Conservation (phyloP, 2,797 vertebrate genomes). For the Steatocranus sp. region DNA sequence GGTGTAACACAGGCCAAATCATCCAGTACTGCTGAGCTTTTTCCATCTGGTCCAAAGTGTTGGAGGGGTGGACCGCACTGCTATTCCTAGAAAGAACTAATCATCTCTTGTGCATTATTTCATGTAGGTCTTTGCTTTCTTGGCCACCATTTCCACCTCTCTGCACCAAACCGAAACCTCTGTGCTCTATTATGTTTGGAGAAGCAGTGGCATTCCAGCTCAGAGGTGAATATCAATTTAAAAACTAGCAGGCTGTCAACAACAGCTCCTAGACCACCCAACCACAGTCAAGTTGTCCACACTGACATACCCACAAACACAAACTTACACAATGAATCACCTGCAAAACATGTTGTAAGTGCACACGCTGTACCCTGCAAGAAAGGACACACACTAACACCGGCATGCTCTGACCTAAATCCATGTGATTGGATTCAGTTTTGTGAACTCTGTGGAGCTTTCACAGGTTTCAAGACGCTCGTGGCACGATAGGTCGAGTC, state of each 20-base stretch:
- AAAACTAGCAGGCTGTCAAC: slow-evolving; percentile 18
- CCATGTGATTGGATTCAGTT: slow-evolving; percentile 8
- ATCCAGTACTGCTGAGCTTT: neutral
- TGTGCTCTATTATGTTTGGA: neutral
- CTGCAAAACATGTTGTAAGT: slow-evolving; percentile 1
- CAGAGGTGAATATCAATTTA: slow-evolving; percentile 20
- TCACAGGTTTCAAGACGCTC: neutral
- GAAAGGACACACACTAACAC: neutral
- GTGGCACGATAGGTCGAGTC: neutral
- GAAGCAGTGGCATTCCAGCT: slow-evolving; percentile 7
- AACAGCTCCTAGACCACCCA: slow-evolving; percentile 20
- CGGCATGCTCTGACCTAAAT: slow-evolving; percentile 27
- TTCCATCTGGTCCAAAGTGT: neutral
- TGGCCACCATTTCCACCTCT: neutral
- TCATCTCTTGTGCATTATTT: neutral
- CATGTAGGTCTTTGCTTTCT: neutral
- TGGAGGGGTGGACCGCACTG: neutral
- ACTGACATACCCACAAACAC: slow-evolving; percentile 28
- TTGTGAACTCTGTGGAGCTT: slow-evolving; percentile 28
- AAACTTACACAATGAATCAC: slow-evolving; percentile 15
- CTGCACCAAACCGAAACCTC: neutral
- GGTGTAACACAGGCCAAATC: neutral
- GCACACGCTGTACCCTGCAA: neutral
- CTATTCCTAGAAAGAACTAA: neutral
- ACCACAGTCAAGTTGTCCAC: slow-evolving; percentile 16